Conservation (phyloP, 2,888 invertebrate species). For the Notodonta ziczac region DNA sequence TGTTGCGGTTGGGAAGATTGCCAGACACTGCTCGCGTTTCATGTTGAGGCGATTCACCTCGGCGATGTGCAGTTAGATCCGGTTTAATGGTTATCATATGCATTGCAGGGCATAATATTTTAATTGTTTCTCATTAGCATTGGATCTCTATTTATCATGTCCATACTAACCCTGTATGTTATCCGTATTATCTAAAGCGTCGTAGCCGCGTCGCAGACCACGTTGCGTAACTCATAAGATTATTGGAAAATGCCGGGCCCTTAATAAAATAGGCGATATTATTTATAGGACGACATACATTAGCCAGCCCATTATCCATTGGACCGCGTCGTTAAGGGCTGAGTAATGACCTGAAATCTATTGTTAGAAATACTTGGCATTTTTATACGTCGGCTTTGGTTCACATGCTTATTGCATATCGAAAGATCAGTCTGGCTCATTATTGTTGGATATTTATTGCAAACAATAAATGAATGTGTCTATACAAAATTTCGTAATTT, state of each 20-base stretch:
- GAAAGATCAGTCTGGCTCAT: background rate
- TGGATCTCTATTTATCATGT: conserved; percentile 5
- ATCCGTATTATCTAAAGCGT: background rate
- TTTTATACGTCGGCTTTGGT: conserved; percentile 20
- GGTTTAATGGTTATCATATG: conserved; percentile 19
- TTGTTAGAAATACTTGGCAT: conserved; percentile 53
- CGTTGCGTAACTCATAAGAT: conserved; percentile 28
- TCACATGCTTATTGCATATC: background rate
- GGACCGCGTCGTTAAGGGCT: conserved; percentile 62
- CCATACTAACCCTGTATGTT: background rate
- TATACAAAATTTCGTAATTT: too few relatives aligned
- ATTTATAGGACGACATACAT: conserved; percentile 70
- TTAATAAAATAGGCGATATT: conserved; percentile 57
- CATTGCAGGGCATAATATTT: conserved; percentile 16
- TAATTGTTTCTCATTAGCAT: conserved; percentile 26
- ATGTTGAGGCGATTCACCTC: conserved; percentile 53
- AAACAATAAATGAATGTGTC: background rate
- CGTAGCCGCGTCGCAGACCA: background rate
- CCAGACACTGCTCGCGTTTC: conserved; percentile 57
- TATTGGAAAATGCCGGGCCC: conserved; percentile 48
- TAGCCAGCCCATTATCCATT: conserved; percentile 68
- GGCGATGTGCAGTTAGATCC: conserved; percentile 35
- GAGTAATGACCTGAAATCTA: conserved; percentile 67
- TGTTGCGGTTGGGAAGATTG: conserved; percentile 54
- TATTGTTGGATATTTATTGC: background rate